These are phyloP conservation scores for Neelides folsomi DNA, from an alignment of 2,888 invertebrate genomes.

Conservation along the genomic window DNA sequence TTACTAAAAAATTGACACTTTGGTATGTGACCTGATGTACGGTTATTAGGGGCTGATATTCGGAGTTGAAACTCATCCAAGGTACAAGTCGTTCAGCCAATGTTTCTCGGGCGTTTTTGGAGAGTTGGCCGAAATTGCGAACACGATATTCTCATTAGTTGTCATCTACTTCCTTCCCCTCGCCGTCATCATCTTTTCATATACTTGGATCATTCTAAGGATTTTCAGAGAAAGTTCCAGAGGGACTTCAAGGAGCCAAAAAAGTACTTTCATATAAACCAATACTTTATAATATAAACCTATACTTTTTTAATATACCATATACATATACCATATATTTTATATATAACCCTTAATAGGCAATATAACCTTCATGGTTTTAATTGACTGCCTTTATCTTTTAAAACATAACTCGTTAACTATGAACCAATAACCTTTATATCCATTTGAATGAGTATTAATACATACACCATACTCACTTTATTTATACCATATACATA, in stretches of 20 bases:
- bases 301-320: too few relatives aligned
- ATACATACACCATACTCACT: too few relatives aligned
- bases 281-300: too few relatives aligned
- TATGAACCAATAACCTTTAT: too few relatives aligned
- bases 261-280: neutral
- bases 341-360: too few relatives aligned
- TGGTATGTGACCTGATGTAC: neutral
- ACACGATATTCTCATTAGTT: constrained; percentile 56
- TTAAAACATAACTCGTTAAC: too few relatives aligned
- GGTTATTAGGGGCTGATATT: constrained; percentile 57
- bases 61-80: constrained; percentile 54
- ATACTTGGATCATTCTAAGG: constrained; percentile 57
- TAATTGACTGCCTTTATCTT: too few relatives aligned
- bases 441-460: too few relatives aligned
- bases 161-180: constrained; percentile 63
- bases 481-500: too few relatives aligned
- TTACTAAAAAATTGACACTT: too few relatives aligned
- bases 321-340: too few relatives aligned
- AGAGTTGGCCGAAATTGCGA: constrained; percentile 49
- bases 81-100: constrained; percentile 52
- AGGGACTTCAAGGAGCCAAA: constrained; percentile 5
- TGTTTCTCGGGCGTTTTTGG: constrained; percentile 63
- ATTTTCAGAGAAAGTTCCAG: constrained; percentile 43
- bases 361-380: too few relatives aligned
- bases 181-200: constrained; percentile 55